Evolutionary conservation across 2,113 vertebrate genomes (phyloP).

Genomic region (Channa maculata): DNA sequence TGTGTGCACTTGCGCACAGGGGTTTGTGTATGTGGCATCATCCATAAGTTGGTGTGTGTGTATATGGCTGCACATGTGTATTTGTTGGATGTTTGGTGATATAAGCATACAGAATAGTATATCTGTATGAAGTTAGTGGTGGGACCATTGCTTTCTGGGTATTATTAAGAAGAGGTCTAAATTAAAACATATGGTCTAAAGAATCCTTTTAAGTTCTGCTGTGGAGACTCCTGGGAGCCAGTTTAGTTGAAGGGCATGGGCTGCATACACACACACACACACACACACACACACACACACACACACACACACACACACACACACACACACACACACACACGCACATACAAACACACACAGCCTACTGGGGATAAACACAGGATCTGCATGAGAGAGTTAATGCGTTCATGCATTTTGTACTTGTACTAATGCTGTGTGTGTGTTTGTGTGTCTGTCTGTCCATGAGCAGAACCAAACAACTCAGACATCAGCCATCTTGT

Average conservation of each 20-base stretch:
- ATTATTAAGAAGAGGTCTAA: conserved; percentile 67
- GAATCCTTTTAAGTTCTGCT: conserved; percentile 72
- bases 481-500: conserved; percentile 55
- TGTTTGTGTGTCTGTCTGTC: conserved; percentile 40
- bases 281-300: conserved; percentile 24
- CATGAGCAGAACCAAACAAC: conserved; percentile 36
- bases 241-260: conserved; percentile 30
- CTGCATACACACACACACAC: conserved; percentile 6
- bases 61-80: conserved; percentile 33
- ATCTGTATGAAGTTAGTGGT: conserved; percentile 31
- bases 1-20: conserved; percentile 50
- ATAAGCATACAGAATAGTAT: conserved; percentile 5
- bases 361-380: conserved; percentile 58
- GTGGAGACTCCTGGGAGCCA: conserved; percentile 47
- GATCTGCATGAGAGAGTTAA: conserved; percentile 62
- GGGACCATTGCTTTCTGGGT: conserved; percentile 61
- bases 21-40: conserved; percentile 57
- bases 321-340: conserved; percentile 27
- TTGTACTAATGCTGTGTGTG: conserved; percentile 29
- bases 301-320: conserved; percentile 24
- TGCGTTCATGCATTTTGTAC: conserved; percentile 58
- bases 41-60: conserved; percentile 46
- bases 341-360: conserved; percentile 5
- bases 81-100: conserved; percentile 9
- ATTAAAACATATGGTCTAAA: conserved; percentile 73